Percentiles rank a stretch among this genome's conserved stretches.
Conservation (phyloP, 2,888 invertebrate species). For the Mayetiola destructor region DNA sequence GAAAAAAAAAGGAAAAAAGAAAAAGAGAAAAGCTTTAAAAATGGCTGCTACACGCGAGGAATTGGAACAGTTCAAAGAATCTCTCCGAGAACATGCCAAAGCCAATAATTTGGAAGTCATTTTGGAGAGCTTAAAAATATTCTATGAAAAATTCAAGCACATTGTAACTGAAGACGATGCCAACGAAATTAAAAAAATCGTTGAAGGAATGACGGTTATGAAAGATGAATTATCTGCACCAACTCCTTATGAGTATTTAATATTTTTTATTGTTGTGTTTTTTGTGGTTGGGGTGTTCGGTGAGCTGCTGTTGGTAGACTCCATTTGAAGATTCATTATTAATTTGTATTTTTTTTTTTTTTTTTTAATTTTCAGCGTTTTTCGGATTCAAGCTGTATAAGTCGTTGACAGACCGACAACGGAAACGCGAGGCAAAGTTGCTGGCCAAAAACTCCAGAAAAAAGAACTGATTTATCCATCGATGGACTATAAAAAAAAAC, state of each 20-base stretch:
- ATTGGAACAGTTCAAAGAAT: not conserved
- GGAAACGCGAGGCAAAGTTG: constrained; percentile 64
- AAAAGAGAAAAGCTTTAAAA: too few relatives aligned
- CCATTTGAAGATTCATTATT: constrained; percentile 10
- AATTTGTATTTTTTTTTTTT: constrained; percentile 17
- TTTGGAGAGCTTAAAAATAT: not conserved
- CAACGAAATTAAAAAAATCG: not conserved
- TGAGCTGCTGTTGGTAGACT: not conserved
- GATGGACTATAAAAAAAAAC: not conserved
- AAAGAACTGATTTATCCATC: constrained; percentile 43
- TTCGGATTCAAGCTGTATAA: constrained; percentile 75
- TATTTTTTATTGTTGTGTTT: constrained; percentile 23
- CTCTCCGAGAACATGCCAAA: not conserved
- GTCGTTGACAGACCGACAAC: constrained; percentile 61
- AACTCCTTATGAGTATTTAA: constrained; percentile 29
- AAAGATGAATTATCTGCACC: not conserved
- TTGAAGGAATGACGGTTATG: too few relatives aligned
- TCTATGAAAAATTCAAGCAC: not conserved
- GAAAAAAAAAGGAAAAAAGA: too few relatives aligned
- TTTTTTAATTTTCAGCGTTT: constrained; percentile 51
- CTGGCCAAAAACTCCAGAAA: constrained; percentile 66
- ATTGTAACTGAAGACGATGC: not conserved
- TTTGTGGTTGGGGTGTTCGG: not conserved
- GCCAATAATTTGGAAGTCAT: not conserved
- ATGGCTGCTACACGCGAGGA: not conserved